Evolutionary conservation across 2,113 vertebrate species (phyloP).

Genomic region (Sciurus niger): DNA sequence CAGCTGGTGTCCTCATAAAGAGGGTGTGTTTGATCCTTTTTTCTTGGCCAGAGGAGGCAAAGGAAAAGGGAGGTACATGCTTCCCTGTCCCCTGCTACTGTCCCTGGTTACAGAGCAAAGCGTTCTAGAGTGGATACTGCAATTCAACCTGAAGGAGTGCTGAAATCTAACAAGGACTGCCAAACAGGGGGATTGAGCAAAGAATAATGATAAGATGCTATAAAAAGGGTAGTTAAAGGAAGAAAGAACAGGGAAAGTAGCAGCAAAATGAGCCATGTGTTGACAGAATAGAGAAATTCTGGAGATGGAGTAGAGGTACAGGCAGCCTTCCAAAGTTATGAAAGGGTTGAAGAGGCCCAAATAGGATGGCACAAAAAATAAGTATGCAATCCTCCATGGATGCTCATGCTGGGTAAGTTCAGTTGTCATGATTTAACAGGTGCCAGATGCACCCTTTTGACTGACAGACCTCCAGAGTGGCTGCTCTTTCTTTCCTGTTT

Average conservation of each 20-base stretch:
- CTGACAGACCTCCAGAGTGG: neutral
- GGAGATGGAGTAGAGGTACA: too few species aligned
- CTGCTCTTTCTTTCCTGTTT: neutral
- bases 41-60: neutral
- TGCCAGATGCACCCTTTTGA: neutral
- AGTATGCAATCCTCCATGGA: neutral
- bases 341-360: neutral
- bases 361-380: neutral
- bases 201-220: neutral
- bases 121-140: neutral
- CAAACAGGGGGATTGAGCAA: neutral
- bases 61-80: neutral
- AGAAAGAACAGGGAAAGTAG: neutral
- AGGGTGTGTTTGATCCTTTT: neutral
- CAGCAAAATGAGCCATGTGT: neutral
- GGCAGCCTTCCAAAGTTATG: neutral
- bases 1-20: neutral
- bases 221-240: neutral
- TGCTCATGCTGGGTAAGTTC: neutral
- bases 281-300: neutral
- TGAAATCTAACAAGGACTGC: neutral
- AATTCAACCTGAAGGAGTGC: neutral
- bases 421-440: neutral
- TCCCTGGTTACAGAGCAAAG: neutral
- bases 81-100: too few species aligned